Evolutionary conservation across 2,113 vertebrate species (phyloP).

Genomic region (Heloderma charlesbogerti): DNA sequence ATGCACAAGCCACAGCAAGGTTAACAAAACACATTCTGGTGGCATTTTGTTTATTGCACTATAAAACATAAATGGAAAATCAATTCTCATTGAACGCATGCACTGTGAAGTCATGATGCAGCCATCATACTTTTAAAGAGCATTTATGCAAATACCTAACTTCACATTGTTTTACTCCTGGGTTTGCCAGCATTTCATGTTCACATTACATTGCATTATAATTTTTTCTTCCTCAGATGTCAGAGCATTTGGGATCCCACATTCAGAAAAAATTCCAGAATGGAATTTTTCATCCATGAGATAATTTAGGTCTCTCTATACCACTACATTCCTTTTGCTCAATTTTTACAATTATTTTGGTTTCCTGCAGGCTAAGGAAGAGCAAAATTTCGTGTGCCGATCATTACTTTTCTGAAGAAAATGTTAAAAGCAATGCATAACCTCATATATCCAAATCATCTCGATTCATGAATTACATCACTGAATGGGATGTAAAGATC

Average conservation of each 20-base stretch:
- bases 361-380: slow-evolving; percentile 66
- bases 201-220: slow-evolving; percentile 55
- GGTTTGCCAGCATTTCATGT: slow-evolving; percentile 59
- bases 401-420: slow-evolving; percentile 60
- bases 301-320: slow-evolving; percentile 68
- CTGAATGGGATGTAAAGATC: background rate
- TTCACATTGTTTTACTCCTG: slow-evolving; percentile 55
- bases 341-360: slow-evolving; percentile 41
- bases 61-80: slow-evolving; percentile 60
- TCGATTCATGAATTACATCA: background rate
- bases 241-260: slow-evolving; percentile 58
- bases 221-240: slow-evolving; percentile 53
- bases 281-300: slow-evolving; percentile 70
- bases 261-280: slow-evolving; percentile 65
- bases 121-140: slow-evolving; percentile 32
- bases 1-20: slow-evolving; percentile 49
- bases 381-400: slow-evolving; percentile 61
- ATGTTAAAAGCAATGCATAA: slow-evolving; percentile 46
- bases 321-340: slow-evolving; percentile 72
- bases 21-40: slow-evolving; percentile 58
- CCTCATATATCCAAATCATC: slow-evolving; percentile 43
- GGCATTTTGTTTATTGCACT: slow-evolving; percentile 54
- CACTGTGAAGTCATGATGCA: slow-evolving; percentile 42
- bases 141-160: slow-evolving; percentile 56
- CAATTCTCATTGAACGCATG: slow-evolving; percentile 49